These are phyloP conservation scores for Drosophila bunnanda DNA, from an alignment of 2,888 invertebrate species.

Conservation along the genomic window DNA sequence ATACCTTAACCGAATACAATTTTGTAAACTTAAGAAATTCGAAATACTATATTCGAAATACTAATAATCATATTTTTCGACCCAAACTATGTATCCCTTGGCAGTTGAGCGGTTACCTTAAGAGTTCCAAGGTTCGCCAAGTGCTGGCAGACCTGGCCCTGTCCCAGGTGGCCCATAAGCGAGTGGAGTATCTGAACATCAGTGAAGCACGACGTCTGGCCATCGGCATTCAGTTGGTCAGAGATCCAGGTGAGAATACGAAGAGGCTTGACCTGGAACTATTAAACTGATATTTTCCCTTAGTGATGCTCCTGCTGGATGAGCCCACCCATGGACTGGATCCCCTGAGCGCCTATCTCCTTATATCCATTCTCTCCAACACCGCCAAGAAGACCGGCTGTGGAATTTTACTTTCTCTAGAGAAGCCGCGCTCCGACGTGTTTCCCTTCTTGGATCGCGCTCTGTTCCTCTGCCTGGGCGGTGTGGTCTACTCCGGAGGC, in stretches of 20 bases:
- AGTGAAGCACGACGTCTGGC: constrained; percentile 95
- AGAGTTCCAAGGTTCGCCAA: constrained; percentile 94
- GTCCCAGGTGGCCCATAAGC: constrained; percentile 94
- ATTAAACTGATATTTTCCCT: background rate
- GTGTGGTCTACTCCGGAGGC: constrained; percentile 95
- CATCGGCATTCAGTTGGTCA: constrained; percentile 95
- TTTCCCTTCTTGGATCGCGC: constrained; percentile 97
- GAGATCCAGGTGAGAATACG: constrained; percentile 91
- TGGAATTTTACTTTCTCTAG: constrained; percentile 95
- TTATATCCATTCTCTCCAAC: constrained; percentile 96
- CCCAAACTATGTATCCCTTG: no score
- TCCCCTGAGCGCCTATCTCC: constrained; percentile 96
- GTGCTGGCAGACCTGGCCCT: constrained; percentile 97
- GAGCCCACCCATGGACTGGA: constrained; percentile 98
- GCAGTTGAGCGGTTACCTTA: constrained; percentile 90
- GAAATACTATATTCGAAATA: no score
- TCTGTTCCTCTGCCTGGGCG: constrained; percentile 94
- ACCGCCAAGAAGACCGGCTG: constrained; percentile 95
- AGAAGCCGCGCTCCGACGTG: constrained; percentile 96
- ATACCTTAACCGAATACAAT: background rate
- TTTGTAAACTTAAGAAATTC: no score
- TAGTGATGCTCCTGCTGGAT: constrained; percentile 94
- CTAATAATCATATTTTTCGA: no score
- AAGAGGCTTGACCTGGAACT: background rate
- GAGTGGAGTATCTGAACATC: constrained; percentile 92